Conservation (phyloP, 2,797 vertebrate species). For the Menidia menidia region DNA sequence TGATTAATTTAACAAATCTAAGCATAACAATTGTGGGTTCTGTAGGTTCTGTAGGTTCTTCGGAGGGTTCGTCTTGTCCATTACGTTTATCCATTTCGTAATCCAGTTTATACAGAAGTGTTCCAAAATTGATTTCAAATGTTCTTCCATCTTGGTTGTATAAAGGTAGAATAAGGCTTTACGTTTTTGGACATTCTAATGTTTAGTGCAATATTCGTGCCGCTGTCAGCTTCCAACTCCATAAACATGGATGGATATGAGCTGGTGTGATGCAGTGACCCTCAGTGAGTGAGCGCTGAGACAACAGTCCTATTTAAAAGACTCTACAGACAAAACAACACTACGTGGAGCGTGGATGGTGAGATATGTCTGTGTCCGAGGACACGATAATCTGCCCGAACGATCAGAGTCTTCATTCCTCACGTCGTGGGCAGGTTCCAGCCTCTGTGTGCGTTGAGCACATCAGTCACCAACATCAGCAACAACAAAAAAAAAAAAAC, state of each 20-base stretch:
- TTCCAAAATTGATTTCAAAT: too few relatives aligned
- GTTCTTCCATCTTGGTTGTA: background rate
- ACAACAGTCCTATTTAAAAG: constrained; percentile 26
- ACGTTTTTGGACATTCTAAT: background rate
- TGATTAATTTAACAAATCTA: background rate
- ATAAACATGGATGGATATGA: background rate
- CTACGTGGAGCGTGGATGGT: constrained; percentile 37
- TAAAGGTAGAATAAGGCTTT: background rate
- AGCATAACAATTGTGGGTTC: background rate
- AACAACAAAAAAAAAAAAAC: constrained; percentile 14
- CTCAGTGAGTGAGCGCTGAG: background rate
- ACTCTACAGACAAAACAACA: constrained; percentile 63
- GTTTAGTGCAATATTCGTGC: background rate
- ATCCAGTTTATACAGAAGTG: background rate
- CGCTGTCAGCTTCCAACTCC: constrained; percentile 12
- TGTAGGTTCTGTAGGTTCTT: background rate
- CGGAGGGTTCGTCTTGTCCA: background rate
- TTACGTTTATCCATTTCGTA: background rate
- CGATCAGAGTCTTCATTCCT: constrained; percentile 68
- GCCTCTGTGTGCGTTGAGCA: constrained; percentile 39
- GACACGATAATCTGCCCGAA: constrained; percentile 53
- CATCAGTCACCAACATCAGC: constrained; percentile 45
- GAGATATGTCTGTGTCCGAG: constrained; percentile 31
- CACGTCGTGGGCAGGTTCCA: constrained; percentile 47
- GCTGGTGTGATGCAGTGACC: constrained; percentile 46